These are phyloP conservation scores for Plodia interpunctella DNA, from an alignment of 1,140 invertebrate genomes.

Conservation along the genomic window DNA sequence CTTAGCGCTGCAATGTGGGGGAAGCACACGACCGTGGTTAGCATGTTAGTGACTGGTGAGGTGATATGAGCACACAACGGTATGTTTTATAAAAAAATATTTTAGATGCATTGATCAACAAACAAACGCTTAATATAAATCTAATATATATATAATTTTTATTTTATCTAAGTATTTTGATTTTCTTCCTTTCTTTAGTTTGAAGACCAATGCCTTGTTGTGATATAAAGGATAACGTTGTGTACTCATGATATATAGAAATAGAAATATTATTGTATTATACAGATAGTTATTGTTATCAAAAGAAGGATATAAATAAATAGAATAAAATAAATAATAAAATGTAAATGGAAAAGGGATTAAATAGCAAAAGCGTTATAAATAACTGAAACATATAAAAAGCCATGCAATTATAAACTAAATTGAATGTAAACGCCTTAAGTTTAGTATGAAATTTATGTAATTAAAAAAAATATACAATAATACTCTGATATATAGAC, in stretches of 20 bases:
- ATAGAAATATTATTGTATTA: slow-evolving; percentile 16
- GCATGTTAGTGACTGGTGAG: slow-evolving; percentile 54
- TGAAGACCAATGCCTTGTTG: no score
- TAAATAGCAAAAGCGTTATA: slow-evolving; percentile 17
- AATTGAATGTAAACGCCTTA: no score
- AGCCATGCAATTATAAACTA: neutral
- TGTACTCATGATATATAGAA: slow-evolving; percentile 2
- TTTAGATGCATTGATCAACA: neutral
- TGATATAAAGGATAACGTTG: neutral
- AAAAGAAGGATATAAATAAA: slow-evolving; percentile 21
- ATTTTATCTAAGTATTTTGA: no score
- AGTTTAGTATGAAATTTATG: no score
- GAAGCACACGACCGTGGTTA: slow-evolving; percentile 71
- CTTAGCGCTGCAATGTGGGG: slow-evolving; percentile 73
- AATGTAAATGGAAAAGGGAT: slow-evolving; percentile 19
- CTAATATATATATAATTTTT: no score
- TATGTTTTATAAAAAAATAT: neutral
- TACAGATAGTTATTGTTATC: slow-evolving; percentile 23
- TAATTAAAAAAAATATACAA: no score
- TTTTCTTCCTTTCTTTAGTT: no score
- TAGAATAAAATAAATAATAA: slow-evolving; percentile 27
- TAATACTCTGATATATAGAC: no score
- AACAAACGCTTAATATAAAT: no score
- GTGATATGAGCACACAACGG: slow-evolving; percentile 6
- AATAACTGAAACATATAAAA: slow-evolving; percentile 17